Evolutionary conservation across 2,797 vertebrate genomes (phyloP).

Genomic region (Sandelia bainsii): DNA sequence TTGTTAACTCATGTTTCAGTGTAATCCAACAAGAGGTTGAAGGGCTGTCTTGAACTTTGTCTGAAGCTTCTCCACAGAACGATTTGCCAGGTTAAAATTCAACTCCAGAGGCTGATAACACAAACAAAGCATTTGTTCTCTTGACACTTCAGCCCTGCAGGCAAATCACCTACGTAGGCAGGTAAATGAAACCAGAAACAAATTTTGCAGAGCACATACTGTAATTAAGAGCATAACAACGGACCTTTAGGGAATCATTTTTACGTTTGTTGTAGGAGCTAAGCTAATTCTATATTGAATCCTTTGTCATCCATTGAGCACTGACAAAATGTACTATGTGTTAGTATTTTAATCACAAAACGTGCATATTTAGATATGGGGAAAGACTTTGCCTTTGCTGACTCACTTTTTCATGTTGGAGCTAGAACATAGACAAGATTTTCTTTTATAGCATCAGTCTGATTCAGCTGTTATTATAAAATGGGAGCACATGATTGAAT

Average conservation of each 20-base stretch:
- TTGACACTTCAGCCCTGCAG: neutral
- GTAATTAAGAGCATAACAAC: constrained; percentile 22
- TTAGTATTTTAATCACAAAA: constrained; percentile 1
- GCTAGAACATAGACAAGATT: neutral
- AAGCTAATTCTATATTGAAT: constrained; percentile 10
- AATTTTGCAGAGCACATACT: constrained; percentile 6
- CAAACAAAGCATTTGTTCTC: constrained; percentile 21
- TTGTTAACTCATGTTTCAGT: neutral
- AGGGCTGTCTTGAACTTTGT: neutral
- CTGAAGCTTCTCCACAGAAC: neutral
- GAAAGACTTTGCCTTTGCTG: neutral
- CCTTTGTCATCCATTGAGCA: neutral
- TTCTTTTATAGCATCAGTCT: neutral
- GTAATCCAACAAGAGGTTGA: constrained; percentile 12
- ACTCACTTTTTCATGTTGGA: neutral
- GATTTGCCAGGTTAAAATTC: constrained; percentile 14
- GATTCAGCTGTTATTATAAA: neutral
- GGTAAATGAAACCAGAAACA: constrained; percentile 20
- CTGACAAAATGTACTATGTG: neutral
- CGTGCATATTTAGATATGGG: neutral
- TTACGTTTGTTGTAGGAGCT: neutral
- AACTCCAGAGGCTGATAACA: constrained; percentile 24
- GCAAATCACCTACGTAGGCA: constrained; percentile 16
- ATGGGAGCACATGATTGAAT: neutral
- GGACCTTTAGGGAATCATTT: constrained; percentile 7